These are phyloP conservation scores for Psephotus haematonotus DNA, from an alignment of 2,113 vertebrate genomes.

Conservation along the genomic window DNA sequence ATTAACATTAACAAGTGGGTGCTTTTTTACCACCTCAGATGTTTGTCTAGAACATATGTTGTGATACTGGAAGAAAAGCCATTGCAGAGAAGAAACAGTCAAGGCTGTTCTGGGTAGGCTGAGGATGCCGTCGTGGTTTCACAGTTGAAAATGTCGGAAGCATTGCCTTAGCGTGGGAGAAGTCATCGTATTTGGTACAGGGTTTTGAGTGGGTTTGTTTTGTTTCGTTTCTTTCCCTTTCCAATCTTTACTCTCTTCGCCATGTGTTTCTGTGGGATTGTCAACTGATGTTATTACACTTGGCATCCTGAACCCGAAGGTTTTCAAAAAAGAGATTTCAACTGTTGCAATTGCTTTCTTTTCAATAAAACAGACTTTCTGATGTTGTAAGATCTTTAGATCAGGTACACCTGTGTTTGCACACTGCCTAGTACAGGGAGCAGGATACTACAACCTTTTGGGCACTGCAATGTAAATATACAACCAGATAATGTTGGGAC, in stretches of 20 bases:
- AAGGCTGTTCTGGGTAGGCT: not conserved
- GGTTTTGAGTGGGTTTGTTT: not conserved
- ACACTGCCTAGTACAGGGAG: not conserved
- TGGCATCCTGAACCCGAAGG: not conserved
- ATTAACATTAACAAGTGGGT: not conserved
- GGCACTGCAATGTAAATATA: not conserved
- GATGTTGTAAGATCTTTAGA: not conserved
- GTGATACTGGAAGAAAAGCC: not conserved
- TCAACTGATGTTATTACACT: not conserved
- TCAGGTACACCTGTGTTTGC: not conserved
- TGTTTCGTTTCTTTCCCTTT: rapidly evolving
- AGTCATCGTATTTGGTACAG: not conserved
- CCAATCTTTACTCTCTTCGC: not conserved
- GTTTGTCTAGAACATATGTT: not conserved
- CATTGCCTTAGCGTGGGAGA: not conserved
- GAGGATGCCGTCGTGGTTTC: constrained; percentile 2
- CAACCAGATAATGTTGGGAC: not conserved
- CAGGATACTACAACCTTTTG: not conserved
- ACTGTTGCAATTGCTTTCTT: not conserved
- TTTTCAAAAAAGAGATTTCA: not conserved
- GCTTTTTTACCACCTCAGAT: not conserved
- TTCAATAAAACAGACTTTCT: not conserved
- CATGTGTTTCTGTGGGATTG: not conserved
- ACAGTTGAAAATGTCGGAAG: not conserved
- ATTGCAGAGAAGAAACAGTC: not conserved